Conservation (phyloP, 2,797 vertebrate species). For the Todus mexicanus region DNA sequence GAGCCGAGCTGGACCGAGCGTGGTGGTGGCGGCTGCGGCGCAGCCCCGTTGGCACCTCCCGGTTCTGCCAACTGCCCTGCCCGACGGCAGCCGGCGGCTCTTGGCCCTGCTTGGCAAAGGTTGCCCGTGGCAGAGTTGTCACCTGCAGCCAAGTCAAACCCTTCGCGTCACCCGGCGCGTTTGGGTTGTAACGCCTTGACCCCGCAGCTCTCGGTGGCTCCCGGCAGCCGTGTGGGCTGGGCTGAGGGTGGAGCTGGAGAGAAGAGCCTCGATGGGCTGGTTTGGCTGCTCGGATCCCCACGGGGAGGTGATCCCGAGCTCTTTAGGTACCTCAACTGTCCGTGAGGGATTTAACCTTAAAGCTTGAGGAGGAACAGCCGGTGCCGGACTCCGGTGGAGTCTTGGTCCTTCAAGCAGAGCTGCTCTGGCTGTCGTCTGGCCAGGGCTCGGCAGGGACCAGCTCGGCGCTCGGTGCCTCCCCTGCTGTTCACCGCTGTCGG, state of each 20-base stretch:
- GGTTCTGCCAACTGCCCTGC: accelerated
- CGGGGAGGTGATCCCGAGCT: accelerated
- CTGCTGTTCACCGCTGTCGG: not conserved
- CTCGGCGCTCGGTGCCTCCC: accelerated
- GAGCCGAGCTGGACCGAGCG: too few species aligned
- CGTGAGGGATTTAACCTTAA: not conserved
- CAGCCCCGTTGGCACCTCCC: too few species aligned
- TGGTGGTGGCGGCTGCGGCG: accelerated
- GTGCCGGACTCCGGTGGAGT: too few species aligned
- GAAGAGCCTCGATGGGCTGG: not conserved
- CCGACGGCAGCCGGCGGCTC: not conserved
- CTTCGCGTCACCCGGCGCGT: accelerated
- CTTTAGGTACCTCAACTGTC: too few species aligned
- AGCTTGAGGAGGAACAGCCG: not conserved
- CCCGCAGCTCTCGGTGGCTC: too few species aligned
- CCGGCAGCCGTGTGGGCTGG: not conserved
- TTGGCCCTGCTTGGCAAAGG: not conserved
- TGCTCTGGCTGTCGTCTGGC: not conserved
- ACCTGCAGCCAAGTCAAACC: accelerated
- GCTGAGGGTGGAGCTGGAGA: too few species aligned
- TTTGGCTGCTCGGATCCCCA: not conserved
- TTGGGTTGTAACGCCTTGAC: accelerated
- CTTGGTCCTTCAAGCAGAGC: accelerated
- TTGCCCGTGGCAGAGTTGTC: not conserved
- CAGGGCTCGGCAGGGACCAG: not conserved